Evolutionary conservation across 2,113 vertebrate species (phyloP), one percentile per base, ranked within the genome.

Genomic region (Limnothrissa miodon): DNA sequence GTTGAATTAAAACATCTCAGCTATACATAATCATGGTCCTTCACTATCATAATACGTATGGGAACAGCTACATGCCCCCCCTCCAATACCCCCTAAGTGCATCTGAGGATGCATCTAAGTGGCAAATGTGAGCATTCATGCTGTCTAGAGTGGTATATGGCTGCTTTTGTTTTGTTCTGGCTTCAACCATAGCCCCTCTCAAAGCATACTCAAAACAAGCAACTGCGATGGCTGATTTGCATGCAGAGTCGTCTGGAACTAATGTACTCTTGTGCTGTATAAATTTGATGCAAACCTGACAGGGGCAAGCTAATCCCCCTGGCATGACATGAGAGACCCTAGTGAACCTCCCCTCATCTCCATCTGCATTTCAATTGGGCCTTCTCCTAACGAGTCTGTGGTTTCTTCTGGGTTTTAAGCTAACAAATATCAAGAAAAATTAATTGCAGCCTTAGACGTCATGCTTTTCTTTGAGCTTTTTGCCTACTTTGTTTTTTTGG

Each of bases 261-360:
- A 83, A 87, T 85, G 82, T 80, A 81, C 25, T 83, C 45, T 53
- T 59, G 45, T 33, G 45, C 83, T 83, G 80, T 86, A 53, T 42
- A 85, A 85, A 81, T 45, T 81, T 19, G 80, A 80, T 80, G 80
- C 78, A 84, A 87, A 84, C 87, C 33, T 80, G 82, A 62, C 39
- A 44, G 80, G 82, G 78, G 45, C 42, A 59, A 81, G 45, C 45
- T 81, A 86, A 84, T 85, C 85, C 66, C 44, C 81, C 84, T 92
- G 91, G 85, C 89, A 84, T 78, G 84, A 84, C 83, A 84, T 84
- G 78, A 87, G 84, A 90, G 74, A 88, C 82, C 88, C 56, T 79
- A 83, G 39, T 74, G 78, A 83, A 88, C 51, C 82, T 85, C 89
- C 80, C 87, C 87, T 83, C 17, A 80, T 86, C 45, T 83, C 84